A percentile compares a stretch with the other conserved stretches of the same genome.
These are phyloP conservation scores for Burhinus oedicnemus DNA, from an alignment of 2,113 vertebrate genomes.

Conservation along the genomic window DNA sequence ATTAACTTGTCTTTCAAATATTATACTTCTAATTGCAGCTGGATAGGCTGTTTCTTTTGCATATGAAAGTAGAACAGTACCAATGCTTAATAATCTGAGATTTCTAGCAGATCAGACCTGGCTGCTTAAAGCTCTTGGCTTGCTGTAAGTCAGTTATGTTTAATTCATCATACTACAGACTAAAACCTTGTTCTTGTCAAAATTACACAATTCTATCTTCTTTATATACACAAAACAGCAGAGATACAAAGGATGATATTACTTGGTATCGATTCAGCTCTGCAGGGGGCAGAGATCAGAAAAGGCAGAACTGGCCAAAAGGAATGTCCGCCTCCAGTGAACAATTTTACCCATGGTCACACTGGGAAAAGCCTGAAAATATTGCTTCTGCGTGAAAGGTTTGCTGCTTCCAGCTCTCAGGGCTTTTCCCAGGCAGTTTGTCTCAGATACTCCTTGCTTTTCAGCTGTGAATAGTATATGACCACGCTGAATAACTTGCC, in stretches of 20 bases:
- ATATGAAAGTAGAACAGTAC: conserved; percentile 8
- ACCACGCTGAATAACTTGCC: background rate
- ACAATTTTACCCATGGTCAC: conserved; percentile 73
- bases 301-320: conserved; percentile 71
- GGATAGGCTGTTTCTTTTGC: conserved; percentile 11
- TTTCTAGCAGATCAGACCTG: conserved; percentile 42
- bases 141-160: conserved; percentile 70
- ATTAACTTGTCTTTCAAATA: conserved; percentile 20
- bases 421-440: conserved; percentile 44
- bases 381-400: conserved; percentile 65
- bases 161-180: conserved; percentile 72
- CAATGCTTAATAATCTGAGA: conserved; percentile 51
- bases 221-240: conserved; percentile 73
- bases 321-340: conserved; percentile 75
- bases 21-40: conserved; percentile 9
- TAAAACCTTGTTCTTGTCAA: conserved; percentile 72
- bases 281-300: conserved; percentile 73
- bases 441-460: conserved; percentile 4
- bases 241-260: conserved; percentile 70
- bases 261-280: conserved; percentile 73
- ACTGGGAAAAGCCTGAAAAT: conserved; percentile 73
- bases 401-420: conserved; percentile 50
- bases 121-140: conserved; percentile 63
- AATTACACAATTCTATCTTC: conserved; percentile 75
- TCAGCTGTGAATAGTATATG: background rate